Base-by-base conservation (phyloP, 1,140 invertebrate genomes). In the Rhizoglyphus robini region DNA sequence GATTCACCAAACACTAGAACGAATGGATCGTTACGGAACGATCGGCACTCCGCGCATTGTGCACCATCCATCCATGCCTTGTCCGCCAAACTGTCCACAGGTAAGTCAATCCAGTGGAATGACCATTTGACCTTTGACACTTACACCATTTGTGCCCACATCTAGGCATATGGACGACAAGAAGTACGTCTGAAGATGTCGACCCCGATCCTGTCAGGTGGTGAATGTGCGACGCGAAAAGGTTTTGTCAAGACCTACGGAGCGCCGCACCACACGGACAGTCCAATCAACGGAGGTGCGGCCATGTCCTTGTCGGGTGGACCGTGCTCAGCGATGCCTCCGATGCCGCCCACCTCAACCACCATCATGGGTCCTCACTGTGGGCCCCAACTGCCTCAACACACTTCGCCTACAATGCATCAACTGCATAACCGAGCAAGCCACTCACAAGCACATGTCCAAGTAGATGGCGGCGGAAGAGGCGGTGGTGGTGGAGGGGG, bases 131-230 rank as follows among this genome's bases (percentile, higher is more conserved):
- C 29, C 1, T 32, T 38, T 31, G 18, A 27, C 51, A 54, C 51
- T 15, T 54, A 27, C n/a, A n/a, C n/a, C n/a, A 11, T 54, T 54
- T 54, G 8, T 41, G n/a, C 47, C n/a, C 25, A 49, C 57, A 59
- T 4, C 15, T 8, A 60, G 30, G 30, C 30, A 38, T 60, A 60
- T 23, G 58, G 32, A 38, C 58, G 58, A 3, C 49, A 67, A 65
- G 68, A 70, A 38, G 60, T 70, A 2, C 59, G 69, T 31, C 31
- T 70, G 38, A 70, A 70, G 31, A 54, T 69, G 41, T 49, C 65
- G 60, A 60, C 58, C 23, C 58, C 58, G 1, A 60, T 60, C n/a
- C 27, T 60, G 15, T 32, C 58, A 13, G 58, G 58, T 59, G 57
- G 57, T 31, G 32, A 46, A 20, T 38, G 32, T 46, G 1, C 58